Evolutionary conservation across 2,113 vertebrate species (phyloP).

Genomic region (Uropsilus gracilis): DNA sequence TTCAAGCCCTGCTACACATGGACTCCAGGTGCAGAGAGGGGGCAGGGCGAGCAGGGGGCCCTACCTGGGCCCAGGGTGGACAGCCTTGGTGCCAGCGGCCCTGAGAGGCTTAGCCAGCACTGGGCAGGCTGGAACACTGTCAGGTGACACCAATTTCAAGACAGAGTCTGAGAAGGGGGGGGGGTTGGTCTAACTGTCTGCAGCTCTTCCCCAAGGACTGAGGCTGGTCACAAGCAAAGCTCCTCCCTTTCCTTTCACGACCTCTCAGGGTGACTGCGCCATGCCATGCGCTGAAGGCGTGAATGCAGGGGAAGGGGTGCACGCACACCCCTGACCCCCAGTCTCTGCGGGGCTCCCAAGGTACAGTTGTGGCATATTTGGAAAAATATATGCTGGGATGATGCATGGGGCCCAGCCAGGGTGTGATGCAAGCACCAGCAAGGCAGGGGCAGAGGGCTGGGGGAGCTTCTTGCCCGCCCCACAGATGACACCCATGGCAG

Average conservation of each 20-base stretch:
- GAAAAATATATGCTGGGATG: background rate
- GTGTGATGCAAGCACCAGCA: no score
- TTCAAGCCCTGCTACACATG: background rate
- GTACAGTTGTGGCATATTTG: background rate
- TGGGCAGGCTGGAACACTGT: no score
- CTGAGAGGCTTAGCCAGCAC: background rate
- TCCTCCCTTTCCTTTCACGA: background rate
- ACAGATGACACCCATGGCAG: background rate
- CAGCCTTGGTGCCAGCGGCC: background rate
- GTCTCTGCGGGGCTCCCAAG: background rate
- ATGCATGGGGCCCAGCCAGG: no score
- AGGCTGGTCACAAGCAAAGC: background rate
- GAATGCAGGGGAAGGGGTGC: background rate
- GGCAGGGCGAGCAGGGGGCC: background rate
- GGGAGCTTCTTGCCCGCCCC: background rate
- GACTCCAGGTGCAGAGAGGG: background rate
- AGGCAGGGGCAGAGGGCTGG: no score
- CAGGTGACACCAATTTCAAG: background rate
- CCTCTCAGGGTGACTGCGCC: background rate
- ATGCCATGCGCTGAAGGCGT: background rate
- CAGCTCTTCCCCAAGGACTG: background rate
- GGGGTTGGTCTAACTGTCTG: background rate
- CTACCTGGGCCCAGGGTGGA: background rate
- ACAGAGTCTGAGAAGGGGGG: background rate
- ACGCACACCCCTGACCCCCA: background rate